Base-by-base conservation (phyloP, 2,888 invertebrate species). In the Cryptophagus acutangulus region DNA sequence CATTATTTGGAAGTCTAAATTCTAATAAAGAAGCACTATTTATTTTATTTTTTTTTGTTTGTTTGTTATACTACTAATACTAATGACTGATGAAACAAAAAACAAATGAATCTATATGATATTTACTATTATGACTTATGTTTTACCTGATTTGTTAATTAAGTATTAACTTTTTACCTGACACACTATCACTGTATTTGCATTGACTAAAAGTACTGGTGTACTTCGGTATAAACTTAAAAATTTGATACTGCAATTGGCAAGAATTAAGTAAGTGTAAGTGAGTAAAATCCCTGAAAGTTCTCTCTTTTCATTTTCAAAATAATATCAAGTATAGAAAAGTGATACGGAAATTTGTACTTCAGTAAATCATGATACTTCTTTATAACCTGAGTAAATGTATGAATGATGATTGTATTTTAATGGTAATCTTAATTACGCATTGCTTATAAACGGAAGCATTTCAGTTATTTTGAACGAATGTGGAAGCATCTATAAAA, bases 401-500 rank as follows among this genome's bases (percentile, higher is more conserved):
- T 25, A 45, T 48, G 31, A 39, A 45, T 31, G 31, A 17, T 31
- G 31, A 31, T 31, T 18, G 34, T 18, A 17, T 12, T 18, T 8
- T 17, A 4, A 17, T 34, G 47, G 41, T 48, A 47, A 46, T 48
- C 40, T 47, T 47, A 33, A 25, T 33, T 43, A 49, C 29, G 20
- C 47, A 53, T 53, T 46, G 47, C 50, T 51, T 51, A 44, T 47
- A 49, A 51, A 43, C 54, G 63, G 62, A 65, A 65, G 64, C 63
- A 58, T 62, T 48, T 53, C 26, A 12, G n/a, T n/a, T 8, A 20
- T 12, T 31, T 16, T 46, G 52, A 54, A 58, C 48, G 55, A 51
- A 52, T 44, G 45, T 61, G 60, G 62, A 62, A 63, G 60, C 60
- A 55, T 62, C 39, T 62, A 55, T 57, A 59, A 57, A 62, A 61